phyloP scores from a whole-genome alignment of 2,888 invertebrate species.

The Callosobruchus maculatus region DNA sequence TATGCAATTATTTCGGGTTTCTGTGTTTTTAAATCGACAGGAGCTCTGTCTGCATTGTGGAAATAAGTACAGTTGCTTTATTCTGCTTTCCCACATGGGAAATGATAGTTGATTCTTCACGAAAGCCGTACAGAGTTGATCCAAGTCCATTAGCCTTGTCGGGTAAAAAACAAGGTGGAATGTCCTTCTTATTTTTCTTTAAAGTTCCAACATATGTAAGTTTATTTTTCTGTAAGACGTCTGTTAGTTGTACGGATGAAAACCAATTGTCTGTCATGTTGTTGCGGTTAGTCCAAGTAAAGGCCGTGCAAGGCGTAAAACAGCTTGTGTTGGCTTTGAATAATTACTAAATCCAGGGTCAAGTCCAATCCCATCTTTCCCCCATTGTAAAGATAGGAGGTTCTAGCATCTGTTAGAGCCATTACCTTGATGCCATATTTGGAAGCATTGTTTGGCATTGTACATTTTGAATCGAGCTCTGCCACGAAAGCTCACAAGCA shows the following conservation, averaged over 20 bases:
- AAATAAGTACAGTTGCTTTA: slow-evolving; percentile 7
- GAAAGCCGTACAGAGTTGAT: slow-evolving; percentile 23
- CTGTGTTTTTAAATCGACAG: slow-evolving; percentile 1
- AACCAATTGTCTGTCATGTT: slow-evolving; percentile 39
- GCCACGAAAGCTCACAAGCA: slow-evolving; percentile 29
- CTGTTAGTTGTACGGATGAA: slow-evolving; percentile 30
- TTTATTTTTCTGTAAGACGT: slow-evolving; percentile 17
- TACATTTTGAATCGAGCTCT: slow-evolving; percentile 32
- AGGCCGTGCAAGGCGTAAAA: slow-evolving; percentile 29
- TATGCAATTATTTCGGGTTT: no score
- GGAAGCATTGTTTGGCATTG: slow-evolving; percentile 35
- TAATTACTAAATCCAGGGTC: slow-evolving; percentile 27
- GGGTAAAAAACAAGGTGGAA: slow-evolving; percentile 23
- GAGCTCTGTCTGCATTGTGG: slow-evolving; percentile 6
- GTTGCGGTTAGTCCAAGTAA: slow-evolving; percentile 31
- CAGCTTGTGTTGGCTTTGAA: slow-evolving; percentile 31
- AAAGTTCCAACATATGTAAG: slow-evolving; percentile 28
- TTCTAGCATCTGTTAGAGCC: slow-evolving; percentile 30
- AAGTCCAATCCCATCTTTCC: slow-evolving; percentile 33
- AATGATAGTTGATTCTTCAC: neutral
- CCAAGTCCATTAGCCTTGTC: slow-evolving; percentile 13
- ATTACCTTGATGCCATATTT: slow-evolving; percentile 37
- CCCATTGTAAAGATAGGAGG: slow-evolving; percentile 27
- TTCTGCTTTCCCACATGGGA: slow-evolving; percentile 3
- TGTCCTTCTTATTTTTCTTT: slow-evolving; percentile 27